Percentiles rank a stretch among this genome's conserved stretches.
Conservation (phyloP, 92 coral and sea anemone species). For the Paramuricea clavata region DNA sequence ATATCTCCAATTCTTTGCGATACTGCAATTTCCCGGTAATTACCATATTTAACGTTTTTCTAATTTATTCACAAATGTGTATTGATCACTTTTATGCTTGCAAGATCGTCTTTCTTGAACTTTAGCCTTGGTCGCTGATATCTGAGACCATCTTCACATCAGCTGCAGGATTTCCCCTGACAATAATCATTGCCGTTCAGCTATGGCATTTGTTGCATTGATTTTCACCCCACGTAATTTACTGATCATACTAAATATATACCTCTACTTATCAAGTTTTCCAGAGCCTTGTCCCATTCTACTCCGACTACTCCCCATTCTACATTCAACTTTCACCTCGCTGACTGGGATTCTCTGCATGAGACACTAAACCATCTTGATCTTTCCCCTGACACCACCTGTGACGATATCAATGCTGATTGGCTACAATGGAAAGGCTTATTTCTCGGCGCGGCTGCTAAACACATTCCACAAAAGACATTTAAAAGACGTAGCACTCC, state of each 20-base stretch:
- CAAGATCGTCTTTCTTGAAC: not conserved
- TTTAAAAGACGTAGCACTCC: conserved; percentile 42
- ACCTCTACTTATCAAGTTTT: too few species aligned
- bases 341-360: not conserved
- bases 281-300: not conserved
- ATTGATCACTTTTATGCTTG: not conserved
- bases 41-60: too few species aligned
- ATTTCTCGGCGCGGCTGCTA: conserved; percentile 35
- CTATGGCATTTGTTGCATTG: too few species aligned
- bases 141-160: too few species aligned
- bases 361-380: not conserved
- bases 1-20: too few species aligned
- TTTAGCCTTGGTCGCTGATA: not conserved
- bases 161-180: too few species aligned
- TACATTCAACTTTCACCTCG: not conserved
- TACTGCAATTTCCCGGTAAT: too few species aligned
- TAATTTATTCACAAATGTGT: not conserved
- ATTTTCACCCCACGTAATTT: too few species aligned
- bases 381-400: not conserved
- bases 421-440: conserved; percentile 53
- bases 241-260: too few species aligned
- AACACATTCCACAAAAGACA: conserved; percentile 43
- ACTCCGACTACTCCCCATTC: not conserved
- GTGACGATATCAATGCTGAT: conserved; percentile 30
- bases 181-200: too few species aligned